Base-by-base conservation (phyloP, 2,797 vertebrate genomes). In the Sarcoramphus papa region DNA sequence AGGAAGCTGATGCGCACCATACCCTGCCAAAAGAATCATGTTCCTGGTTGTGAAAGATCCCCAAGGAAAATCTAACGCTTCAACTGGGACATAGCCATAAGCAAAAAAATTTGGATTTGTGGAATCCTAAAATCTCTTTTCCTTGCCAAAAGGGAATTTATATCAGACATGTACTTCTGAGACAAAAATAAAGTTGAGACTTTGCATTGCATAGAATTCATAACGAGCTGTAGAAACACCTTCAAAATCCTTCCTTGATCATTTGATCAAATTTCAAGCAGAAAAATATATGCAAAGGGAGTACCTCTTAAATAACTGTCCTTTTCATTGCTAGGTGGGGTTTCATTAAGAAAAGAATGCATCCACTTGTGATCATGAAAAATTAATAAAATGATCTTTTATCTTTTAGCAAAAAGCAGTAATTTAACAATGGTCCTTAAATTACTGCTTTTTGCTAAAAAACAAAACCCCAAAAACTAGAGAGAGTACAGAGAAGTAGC, bases 111-210 rank as follows among this genome's bases (percentile, higher is more conserved):
- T 25, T 37, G 60, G 84, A 83, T 85, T 76, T 83, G 75, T 81
- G 75, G 79, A 85, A 95, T 62, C 56, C 62, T 93, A 67, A 62
- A 90, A 87, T 72, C 68, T 84, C 53, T 92, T 78, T 67, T 81
- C 56, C 76, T 86, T 90, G 91, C 91, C 85, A 95, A 85, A 57
- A 82, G 67, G 68, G 85, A 95, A 90, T 93, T 95, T 84, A 27
- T 51, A 95, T 88, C 83, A 94, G 72, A 80, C 4, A 2, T 62
- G 37, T 64, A 85, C 53, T 91, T 91, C 74, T 54, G n/a, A 90
- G 92, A 75, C 78, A 96, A 92, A 94, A 94, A 93, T 88, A 94
- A 83, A 94, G 74, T 54, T 51, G 82, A 77, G 67, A 86, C 63
- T 93, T 78, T 51, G 41, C 86, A 74, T 27, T 56, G 78, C 85